Evolutionary conservation across 2,113 vertebrate species (phyloP).

Genomic region (Orycteropus afer): DNA sequence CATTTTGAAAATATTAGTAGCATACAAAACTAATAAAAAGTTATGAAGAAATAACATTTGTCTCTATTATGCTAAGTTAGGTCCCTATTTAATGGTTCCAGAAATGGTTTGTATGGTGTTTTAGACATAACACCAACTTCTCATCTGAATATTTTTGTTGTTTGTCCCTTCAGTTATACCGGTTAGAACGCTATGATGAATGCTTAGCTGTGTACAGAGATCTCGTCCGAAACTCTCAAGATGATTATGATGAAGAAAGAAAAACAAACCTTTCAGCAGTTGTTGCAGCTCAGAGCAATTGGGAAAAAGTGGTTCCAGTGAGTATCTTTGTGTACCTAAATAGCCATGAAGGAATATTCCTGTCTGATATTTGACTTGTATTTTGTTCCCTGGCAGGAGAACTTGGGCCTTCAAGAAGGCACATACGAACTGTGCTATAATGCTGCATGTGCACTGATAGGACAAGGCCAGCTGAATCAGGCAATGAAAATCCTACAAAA

Average conservation of each 20-base stretch:
- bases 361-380: conserved; percentile 50
- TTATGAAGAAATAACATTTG: not conserved
- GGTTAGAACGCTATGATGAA: conserved; percentile 94
- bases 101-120: not conserved
- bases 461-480: conserved; percentile 92
- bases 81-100: conserved; percentile 24
- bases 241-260: conserved; percentile 98
- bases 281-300: conserved; percentile 94
- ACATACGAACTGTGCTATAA: conserved; percentile 98
- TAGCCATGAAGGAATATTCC: not conserved
- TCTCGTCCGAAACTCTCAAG: conserved; percentile 98
- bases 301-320: conserved; percentile 92
- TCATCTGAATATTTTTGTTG: not conserved
- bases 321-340: conserved; percentile 60
- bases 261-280: conserved; percentile 98
- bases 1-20: conserved; percentile 19
- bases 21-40: conserved; percentile 28
- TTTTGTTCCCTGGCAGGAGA: conserved; percentile 88
- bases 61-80: not conserved
- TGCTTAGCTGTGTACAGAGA: conserved; percentile 95
- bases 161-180: conserved; percentile 90
- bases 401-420: conserved; percentile 94
- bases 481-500: conserved; percentile 93
- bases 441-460: conserved; percentile 93
- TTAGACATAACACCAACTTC: not conserved